Base-by-base conservation (phyloP, 2,888 invertebrate genomes). In the Siphlonurus alternatus region DNA sequence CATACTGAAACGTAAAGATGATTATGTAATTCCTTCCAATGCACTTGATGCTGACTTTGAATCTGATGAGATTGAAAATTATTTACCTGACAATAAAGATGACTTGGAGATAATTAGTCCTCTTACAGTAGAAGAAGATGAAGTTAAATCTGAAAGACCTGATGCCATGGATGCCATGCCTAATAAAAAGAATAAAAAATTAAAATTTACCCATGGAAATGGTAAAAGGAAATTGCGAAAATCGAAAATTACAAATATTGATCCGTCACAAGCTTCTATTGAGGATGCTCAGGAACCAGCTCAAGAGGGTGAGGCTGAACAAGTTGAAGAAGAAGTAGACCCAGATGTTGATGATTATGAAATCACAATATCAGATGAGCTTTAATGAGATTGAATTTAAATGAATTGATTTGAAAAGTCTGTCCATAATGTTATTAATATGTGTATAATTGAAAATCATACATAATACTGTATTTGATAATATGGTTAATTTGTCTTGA, bases 1-100 rank as follows among this genome's bases (percentile, higher is more conserved):
- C 68, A 86, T 93, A 70, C 78, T 93, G 70, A 86, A 85, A 74
- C 80, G 85, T 70, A 84, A 81, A 72, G 76, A 80, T 62, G 81
- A 65, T 20, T 64, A 67, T 3, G 54, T 53, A n/a, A n/a, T n/a
- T n/a, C n/a, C n/a, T n/a, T n/a, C n/a, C n/a, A n/a, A 2, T 2
- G 25, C 18, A 51, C 18, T 22, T 53, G 24, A 18, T 22, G 23
- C 20, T 53, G 59, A 15, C 61, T 25, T 18, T 23, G 62, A 62
- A 18, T 7, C 53, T 22, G 3, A 65, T n/a, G 60, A 59, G 53
- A n/a, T 5, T 23, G n/a, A 54, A 3, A 38, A 1, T 54, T 5
- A 53, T 2, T 2, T 63, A 18, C 38, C n/a, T 38, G 56, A 64
- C 38, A 25, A 2, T 51, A 51, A 5, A n/a, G 59, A 53, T 51